A percentile compares a stretch with the other conserved stretches of the same genome.
These are phyloP conservation scores for Octomys mimax DNA, from an alignment of 2,797 vertebrate species.

Conservation along the genomic window DNA sequence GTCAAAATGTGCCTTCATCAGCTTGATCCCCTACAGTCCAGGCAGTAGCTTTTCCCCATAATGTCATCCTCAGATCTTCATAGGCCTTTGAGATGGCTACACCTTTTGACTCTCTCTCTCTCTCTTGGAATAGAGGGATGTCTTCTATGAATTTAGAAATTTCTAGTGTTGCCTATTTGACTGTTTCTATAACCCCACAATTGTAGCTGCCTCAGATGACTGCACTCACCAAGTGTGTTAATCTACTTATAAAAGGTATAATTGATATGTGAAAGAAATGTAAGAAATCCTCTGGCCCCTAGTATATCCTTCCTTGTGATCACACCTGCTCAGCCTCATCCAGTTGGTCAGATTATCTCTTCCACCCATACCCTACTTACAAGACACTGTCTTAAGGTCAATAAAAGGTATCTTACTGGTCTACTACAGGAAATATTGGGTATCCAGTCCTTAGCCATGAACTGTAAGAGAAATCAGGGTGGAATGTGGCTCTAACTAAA, in stretches of 20 bases:
- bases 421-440: background rate
- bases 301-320: background rate
- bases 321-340: accelerated
- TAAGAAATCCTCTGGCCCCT: background rate
- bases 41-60: too few species aligned
- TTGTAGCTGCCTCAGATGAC: background rate
- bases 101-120: background rate
- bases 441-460: background rate
- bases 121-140: background rate
- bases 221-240: background rate
- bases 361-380: background rate
- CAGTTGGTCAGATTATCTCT: background rate
- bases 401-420: background rate
- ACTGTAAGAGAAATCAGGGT: background rate
- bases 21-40: accelerated
- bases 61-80: background rate
- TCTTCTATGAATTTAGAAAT: background rate
- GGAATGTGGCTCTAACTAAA: background rate
- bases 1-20: accelerated
- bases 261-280: conserved; percentile 28
- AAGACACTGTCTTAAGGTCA: background rate
- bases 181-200: background rate
- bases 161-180: background rate
- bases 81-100: background rate
- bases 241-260: background rate